Evolutionary conservation across 2,888 invertebrate species (phyloP).

Genomic region (Eurytoma californica): DNA sequence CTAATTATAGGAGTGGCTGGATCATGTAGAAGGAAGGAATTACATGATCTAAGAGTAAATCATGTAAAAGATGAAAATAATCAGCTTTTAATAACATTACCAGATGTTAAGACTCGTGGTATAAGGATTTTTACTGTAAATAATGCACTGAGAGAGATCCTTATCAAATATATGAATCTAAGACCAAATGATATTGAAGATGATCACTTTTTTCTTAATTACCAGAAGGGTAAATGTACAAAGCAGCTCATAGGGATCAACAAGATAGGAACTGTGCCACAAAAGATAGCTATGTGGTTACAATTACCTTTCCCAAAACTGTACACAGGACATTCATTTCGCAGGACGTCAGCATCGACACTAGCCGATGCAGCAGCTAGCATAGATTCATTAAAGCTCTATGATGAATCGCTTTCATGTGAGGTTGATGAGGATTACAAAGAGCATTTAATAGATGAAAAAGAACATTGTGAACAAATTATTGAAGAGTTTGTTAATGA

Average conservation of each 20-base stretch:
- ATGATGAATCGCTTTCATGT: background rate
- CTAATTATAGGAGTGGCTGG: conserved; percentile 57
- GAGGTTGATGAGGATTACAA: background rate
- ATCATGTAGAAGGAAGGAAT: conserved; percentile 56
- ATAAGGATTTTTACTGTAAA: no score
- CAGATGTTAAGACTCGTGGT: conserved; percentile 25
- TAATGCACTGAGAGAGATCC: no score
- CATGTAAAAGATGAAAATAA: conserved; percentile 52
- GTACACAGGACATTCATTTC: conserved; percentile 65
- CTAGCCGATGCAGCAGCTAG: background rate
- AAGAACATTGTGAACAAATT: background rate
- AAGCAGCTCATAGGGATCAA: conserved; percentile 53
- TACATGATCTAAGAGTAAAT: conserved; percentile 52
- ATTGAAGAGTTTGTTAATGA: background rate
- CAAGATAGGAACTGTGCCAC: conserved; percentile 54
- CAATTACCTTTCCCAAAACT: conserved; percentile 59
- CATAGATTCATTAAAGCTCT: background rate
- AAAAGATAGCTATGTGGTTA: conserved; percentile 51
- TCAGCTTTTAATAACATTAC: conserved; percentile 49
- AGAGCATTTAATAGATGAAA: background rate
- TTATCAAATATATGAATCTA: conserved; percentile 41
- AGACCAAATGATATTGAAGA: conserved; percentile 51
- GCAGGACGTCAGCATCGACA: conserved; percentile 51
- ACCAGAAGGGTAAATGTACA: conserved; percentile 54
- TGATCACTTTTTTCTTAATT: conserved; percentile 56